Percentiles rank a stretch among this genome's conserved stretches.
phyloP scores from a whole-genome alignment of 1,140 invertebrate species.

The Augochlora pura region DNA sequence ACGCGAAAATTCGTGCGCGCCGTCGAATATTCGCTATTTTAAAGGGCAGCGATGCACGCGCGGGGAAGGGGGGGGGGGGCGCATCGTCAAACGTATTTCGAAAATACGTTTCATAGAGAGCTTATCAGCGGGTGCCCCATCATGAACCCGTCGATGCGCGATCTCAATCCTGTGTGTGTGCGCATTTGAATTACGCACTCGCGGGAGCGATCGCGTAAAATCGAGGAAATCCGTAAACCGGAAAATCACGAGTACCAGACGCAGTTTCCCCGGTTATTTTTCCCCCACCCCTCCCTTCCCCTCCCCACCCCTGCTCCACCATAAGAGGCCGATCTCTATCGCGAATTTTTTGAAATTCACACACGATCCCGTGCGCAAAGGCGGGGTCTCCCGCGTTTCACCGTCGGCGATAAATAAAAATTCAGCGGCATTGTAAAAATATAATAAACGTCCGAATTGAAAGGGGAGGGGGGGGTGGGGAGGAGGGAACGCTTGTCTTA shows the following conservation, averaged over 20 bases:
- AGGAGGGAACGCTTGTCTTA: constrained; percentile 28
- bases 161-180: constrained; percentile 1
- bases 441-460: constrained; percentile 12
- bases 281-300: too few relatives aligned
- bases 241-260: constrained; percentile 12
- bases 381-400: neutral
- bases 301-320: too few relatives aligned
- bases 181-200: constrained; percentile 14
- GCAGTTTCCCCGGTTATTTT: neutral
- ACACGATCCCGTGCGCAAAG: neutral
- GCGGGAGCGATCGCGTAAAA: neutral
- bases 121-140: constrained; percentile 2
- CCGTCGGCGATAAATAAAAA: neutral
- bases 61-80: too few relatives aligned
- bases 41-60: too few relatives aligned
- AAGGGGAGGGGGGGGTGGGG: too few relatives aligned
- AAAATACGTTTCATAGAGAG: constrained; percentile 1
- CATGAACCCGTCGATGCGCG: constrained; percentile 6
- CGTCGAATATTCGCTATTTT: neutral
- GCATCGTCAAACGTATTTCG: constrained; percentile 12
- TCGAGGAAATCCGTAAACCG: constrained; percentile 12
- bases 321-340: neutral
- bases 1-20: too few relatives aligned
- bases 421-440: neutral
- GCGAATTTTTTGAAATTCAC: neutral